Conservation (phyloP, 2,113 vertebrate species). For the human region DNA sequence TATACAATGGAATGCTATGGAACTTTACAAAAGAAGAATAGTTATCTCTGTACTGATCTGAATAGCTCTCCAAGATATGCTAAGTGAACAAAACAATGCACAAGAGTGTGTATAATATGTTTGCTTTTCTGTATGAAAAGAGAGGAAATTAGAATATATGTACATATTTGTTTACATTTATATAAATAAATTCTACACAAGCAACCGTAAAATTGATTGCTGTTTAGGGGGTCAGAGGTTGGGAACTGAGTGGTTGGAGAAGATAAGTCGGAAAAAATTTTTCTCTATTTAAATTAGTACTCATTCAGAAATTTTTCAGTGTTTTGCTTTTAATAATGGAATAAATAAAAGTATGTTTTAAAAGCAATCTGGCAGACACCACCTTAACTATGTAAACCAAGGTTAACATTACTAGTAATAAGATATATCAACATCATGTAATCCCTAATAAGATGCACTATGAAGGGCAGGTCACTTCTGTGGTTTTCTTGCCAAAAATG, state of each 20-base stretch:
- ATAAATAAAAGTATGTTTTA: not conserved
- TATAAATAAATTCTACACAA: not conserved
- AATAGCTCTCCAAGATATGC: not conserved
- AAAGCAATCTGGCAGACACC: not conserved
- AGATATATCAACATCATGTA: not conserved
- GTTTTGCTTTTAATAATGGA: not conserved
- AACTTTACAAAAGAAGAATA: constrained; percentile 6
- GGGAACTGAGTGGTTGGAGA: not conserved
- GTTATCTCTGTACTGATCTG: not conserved
- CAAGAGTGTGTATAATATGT: not conserved
- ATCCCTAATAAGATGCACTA: not conserved
- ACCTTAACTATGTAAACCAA: not conserved
- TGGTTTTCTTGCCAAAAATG: constrained; percentile 7
- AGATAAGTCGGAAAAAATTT: not conserved
- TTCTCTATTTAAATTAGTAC: not conserved
- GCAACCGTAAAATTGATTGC: not conserved
- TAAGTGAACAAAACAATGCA: not conserved
- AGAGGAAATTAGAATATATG: not conserved
- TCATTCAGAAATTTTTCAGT: not conserved
- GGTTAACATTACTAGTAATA: not conserved
- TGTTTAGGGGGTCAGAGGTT: not conserved
- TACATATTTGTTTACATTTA: not conserved
- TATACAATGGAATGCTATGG: not conserved
- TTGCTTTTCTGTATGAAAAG: not conserved
- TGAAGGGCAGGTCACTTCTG: not conserved